phyloP scores from a whole-genome alignment of 2,797 vertebrate species.

The Eupleurogrammus muticus region DNA sequence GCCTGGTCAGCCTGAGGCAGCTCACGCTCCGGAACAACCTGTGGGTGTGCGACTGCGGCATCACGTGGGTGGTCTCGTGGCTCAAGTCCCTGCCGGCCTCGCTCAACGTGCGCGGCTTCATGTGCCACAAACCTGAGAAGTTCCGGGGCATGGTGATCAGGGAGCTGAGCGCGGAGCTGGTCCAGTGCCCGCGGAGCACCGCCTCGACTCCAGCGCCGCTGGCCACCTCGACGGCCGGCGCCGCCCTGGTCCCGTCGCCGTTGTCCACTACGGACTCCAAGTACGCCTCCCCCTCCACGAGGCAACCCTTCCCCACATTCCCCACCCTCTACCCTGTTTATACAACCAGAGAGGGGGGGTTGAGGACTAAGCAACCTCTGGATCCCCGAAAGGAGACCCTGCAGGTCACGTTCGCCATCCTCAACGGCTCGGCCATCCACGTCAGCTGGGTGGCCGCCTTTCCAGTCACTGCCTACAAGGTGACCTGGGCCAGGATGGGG shows the following conservation, averaged over 20 bases:
- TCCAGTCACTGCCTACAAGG: conserved; percentile 90
- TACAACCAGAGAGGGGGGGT: conserved; percentile 73
- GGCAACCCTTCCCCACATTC: conserved; percentile 59
- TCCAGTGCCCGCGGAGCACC: conserved; percentile 89
- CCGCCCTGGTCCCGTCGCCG: conserved; percentile 42
- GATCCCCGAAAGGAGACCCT: conserved; percentile 78
- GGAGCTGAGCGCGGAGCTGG: conserved; percentile 91
- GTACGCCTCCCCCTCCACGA: conserved; percentile 69
- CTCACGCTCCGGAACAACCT: conserved; percentile 96
- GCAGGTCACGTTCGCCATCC: conserved; percentile 87
- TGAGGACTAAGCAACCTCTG: conserved; percentile 79
- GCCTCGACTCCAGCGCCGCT: conserved; percentile 62
- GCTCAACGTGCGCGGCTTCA: conserved; percentile 93
- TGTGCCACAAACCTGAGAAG: conserved; percentile 95
- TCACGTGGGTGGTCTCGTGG: conserved; percentile 95
- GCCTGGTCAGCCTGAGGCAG: conserved; percentile 89
- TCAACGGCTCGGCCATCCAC: conserved; percentile 92
- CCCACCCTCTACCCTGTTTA: conserved; percentile 73
- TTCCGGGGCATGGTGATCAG: conserved; percentile 96
- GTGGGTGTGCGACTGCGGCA: conserved; percentile 94
- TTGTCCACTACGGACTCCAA: conserved; percentile 60
- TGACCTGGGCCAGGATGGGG: conserved; percentile 95
- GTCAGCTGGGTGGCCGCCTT: conserved; percentile 91
- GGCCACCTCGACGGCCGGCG: conserved; percentile 51
- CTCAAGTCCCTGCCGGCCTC: conserved; percentile 90